A percentile compares a stretch with the other conserved stretches of the same genome.
These are phyloP conservation scores for Leptopterna dolabrata DNA, from an alignment of 2,888 invertebrate genomes.

Conservation along the genomic window DNA sequence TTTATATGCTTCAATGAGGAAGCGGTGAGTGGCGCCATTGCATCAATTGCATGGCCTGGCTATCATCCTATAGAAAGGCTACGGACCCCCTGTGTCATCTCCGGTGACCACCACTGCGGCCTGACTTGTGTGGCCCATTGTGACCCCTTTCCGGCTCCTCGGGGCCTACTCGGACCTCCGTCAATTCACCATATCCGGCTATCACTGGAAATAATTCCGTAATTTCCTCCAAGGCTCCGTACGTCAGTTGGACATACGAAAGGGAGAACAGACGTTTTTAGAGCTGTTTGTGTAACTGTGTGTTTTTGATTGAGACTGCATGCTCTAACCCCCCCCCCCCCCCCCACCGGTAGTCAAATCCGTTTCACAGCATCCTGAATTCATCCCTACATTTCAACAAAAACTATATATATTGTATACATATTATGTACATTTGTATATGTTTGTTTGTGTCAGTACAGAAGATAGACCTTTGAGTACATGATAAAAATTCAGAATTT, in stretches of 20 bases:
- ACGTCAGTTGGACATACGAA: not conserved
- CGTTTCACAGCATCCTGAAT: too few relatives aligned
- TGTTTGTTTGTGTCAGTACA: too few relatives aligned
- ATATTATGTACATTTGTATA: too few relatives aligned
- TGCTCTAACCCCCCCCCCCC: too few relatives aligned
- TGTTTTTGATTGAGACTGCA: too few relatives aligned
- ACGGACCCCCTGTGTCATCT: not conserved
- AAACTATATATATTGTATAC: too few relatives aligned
- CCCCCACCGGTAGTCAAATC: too few relatives aligned
- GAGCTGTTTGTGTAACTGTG: too few relatives aligned
- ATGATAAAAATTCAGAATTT: too few relatives aligned
- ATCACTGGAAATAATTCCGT: not conserved
- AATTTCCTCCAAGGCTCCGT: not conserved
- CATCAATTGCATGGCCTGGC: not conserved
- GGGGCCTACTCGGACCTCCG: not conserved
- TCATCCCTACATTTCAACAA: too few relatives aligned
- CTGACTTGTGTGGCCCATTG: slow-evolving; percentile 37
- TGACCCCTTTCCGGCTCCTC: not conserved
- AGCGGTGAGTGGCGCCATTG: not conserved
- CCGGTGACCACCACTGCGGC: slow-evolving; percentile 21
- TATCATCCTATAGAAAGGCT: not conserved
- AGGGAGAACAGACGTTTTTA: not conserved
- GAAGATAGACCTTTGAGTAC: too few relatives aligned
- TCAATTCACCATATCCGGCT: not conserved
- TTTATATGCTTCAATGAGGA: not conserved